Percentiles rank a stretch among this genome's conserved stretches.
phyloP scores from a whole-genome alignment of 2,888 invertebrate species.

The Hecatera dysodea region DNA sequence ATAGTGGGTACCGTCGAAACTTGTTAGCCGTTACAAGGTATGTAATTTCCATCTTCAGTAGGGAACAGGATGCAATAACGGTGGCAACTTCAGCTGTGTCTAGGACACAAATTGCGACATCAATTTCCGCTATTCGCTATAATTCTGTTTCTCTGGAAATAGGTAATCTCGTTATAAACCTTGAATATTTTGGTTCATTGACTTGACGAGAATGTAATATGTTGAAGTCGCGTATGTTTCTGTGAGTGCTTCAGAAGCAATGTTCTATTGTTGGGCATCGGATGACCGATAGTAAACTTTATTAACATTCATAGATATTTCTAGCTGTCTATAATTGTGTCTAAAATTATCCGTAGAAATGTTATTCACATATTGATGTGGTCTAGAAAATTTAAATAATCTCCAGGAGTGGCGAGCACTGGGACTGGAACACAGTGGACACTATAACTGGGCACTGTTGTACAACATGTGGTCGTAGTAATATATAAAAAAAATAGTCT shows the following conservation, averaged over 20 bases:
- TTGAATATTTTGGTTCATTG: background rate
- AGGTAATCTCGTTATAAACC: background rate
- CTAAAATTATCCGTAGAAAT: too few relatives aligned
- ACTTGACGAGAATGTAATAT: background rate
- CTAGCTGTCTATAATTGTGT: too few relatives aligned
- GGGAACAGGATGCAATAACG: constrained; percentile 29
- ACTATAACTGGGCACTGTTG: too few relatives aligned
- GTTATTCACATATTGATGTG: too few relatives aligned
- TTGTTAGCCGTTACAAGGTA: background rate
- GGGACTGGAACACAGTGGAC: too few relatives aligned
- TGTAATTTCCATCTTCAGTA: constrained; percentile 6
- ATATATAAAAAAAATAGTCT: too few relatives aligned
- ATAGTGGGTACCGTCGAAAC: background rate
- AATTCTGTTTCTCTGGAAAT: background rate
- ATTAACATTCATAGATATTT: too few relatives aligned
- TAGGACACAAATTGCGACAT: constrained; percentile 28
- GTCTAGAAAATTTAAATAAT: too few relatives aligned
- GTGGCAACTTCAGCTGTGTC: constrained; percentile 1
- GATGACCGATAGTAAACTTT: too few relatives aligned
- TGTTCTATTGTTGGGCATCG: too few relatives aligned
- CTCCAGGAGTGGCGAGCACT: too few relatives aligned
- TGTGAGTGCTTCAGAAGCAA: background rate
- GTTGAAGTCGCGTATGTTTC: background rate
- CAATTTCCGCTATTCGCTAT: constrained; percentile 23
- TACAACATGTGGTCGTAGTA: too few relatives aligned